phyloP scores from a whole-genome alignment of 2,888 invertebrate genomes.

The Tyria jacobaeae region DNA sequence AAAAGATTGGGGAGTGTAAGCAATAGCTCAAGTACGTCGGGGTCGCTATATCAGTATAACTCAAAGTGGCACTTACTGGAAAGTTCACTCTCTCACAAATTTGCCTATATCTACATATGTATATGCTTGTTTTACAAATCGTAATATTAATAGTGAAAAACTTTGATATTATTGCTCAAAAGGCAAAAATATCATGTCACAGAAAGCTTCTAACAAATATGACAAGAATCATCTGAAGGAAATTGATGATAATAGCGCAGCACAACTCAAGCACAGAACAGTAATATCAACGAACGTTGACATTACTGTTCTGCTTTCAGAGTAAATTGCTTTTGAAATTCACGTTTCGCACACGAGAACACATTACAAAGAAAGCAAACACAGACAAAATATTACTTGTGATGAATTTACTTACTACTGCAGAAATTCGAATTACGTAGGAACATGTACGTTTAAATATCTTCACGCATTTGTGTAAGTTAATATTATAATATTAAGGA shows the following conservation, averaged over 20 bases:
- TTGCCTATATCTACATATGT: too few relatives aligned
- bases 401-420: background rate
- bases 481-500: too few relatives aligned
- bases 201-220: slow-evolving; percentile 2
- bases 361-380: background rate
- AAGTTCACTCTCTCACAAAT: too few relatives aligned
- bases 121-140: too few relatives aligned
- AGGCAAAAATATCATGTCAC: background rate
- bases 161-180: background rate
- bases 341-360: background rate
- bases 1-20: too few relatives aligned
- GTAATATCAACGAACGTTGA: background rate
- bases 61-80: too few relatives aligned
- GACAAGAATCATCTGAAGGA: slow-evolving; percentile 7
- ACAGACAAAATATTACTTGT: background rate
- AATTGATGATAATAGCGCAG: slow-evolving; percentile 5
- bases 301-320: slow-evolving; percentile 12
- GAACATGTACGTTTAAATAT: too few relatives aligned
- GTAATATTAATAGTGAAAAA: background rate
- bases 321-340: slow-evolving; percentile 12
- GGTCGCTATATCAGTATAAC: too few relatives aligned
- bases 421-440: background rate
- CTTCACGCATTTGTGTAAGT: too few relatives aligned
- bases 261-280: too few relatives aligned
- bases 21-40: too few relatives aligned